These are phyloP conservation scores for Teleiodes luculella DNA, from an alignment of 2,888 invertebrate species.

Conservation along the genomic window DNA sequence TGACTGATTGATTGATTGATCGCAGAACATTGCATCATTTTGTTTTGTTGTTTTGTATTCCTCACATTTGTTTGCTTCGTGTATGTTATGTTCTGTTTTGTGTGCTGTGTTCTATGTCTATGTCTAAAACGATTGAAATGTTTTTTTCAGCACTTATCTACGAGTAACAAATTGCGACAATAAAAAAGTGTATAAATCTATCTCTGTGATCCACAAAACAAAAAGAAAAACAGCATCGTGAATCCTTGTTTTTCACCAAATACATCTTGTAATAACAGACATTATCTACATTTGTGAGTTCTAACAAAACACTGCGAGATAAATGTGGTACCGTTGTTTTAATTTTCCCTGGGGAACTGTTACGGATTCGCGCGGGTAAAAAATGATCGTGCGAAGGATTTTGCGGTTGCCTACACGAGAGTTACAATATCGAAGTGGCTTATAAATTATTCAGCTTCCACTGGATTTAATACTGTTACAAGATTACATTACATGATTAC, in stretches of 20 bases:
- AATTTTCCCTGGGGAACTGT: slow-evolving; percentile 7
- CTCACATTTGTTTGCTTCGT: too few relatives aligned
- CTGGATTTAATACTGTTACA: not conserved
- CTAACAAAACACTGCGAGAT: not conserved
- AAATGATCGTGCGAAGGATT: slow-evolving; percentile 5
- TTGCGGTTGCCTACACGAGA: slow-evolving; percentile 7
- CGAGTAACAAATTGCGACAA: too few relatives aligned
- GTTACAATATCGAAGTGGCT: not conserved
- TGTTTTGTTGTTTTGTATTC: too few relatives aligned
- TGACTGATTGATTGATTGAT: too few relatives aligned
- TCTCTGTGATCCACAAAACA: too few relatives aligned
- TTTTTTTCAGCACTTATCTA: too few relatives aligned
- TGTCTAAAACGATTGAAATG: too few relatives aligned
- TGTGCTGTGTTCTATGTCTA: too few relatives aligned
- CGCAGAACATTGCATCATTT: too few relatives aligned
- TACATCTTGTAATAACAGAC: not conserved
- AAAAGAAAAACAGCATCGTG: not conserved
- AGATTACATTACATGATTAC: too few relatives aligned
- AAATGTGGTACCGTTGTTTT: slow-evolving; percentile 8
- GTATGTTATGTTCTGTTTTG: too few relatives aligned
- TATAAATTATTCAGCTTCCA: not conserved
- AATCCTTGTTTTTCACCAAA: not conserved
- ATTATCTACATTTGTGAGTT: not conserved
- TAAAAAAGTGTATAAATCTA: too few relatives aligned
- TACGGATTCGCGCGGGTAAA: slow-evolving; percentile 3